phyloP scores from a whole-genome alignment of 2,888 invertebrate genomes.

The Pharmacophagus antenor region DNA sequence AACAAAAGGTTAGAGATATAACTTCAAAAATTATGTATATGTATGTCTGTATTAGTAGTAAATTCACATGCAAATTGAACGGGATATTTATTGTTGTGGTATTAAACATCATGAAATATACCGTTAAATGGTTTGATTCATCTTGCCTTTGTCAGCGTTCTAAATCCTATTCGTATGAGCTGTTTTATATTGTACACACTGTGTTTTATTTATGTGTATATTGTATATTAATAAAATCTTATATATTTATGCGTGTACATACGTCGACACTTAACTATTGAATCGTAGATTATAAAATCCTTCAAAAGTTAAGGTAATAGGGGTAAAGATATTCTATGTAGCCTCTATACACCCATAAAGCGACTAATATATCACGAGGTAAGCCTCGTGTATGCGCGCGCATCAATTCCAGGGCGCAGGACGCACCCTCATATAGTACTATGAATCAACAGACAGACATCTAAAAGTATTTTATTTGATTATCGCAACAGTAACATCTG shows the following conservation, averaged over 20 bases:
- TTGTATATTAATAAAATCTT: too few species aligned
- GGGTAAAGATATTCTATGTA: constrained; percentile 28
- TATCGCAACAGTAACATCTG: neutral
- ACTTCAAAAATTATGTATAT: neutral
- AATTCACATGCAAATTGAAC: neutral
- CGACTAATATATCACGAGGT: constrained; percentile 47
- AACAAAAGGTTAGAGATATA: constrained; percentile 7
- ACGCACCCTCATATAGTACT: constrained; percentile 57
- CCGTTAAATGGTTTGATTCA: constrained; percentile 21
- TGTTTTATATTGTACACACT: too few species aligned
- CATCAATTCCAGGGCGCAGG: constrained; percentile 74
- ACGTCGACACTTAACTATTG: neutral
- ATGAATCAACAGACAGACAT: constrained; percentile 59
- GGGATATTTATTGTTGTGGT: neutral
- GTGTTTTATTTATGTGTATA: too few species aligned
- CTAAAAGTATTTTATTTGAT: constrained; percentile 6
- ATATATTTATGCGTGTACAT: too few species aligned
- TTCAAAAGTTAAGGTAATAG: constrained; percentile 3
- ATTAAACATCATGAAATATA: neutral
- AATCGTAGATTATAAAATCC: neutral
- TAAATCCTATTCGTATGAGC: neutral
- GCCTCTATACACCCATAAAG: constrained; percentile 28
- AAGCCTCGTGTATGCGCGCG: constrained; percentile 68
- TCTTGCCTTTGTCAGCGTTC: constrained; percentile 5
- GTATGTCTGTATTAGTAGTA: neutral